phyloP scores from a whole-genome alignment of 2,113 vertebrate species.

The Gulo gulo region DNA sequence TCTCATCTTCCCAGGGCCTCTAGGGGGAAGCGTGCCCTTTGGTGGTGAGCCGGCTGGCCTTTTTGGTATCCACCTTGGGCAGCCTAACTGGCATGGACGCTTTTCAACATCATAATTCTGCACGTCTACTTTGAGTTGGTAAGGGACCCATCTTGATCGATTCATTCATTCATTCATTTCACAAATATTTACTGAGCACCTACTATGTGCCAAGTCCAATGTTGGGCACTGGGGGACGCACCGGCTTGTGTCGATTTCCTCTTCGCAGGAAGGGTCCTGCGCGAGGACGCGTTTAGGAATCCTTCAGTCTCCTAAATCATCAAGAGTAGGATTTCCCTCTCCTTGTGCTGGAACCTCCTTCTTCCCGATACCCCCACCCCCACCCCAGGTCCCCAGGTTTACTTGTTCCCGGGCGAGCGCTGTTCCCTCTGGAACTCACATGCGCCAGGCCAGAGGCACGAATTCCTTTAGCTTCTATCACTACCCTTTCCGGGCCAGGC shows the following conservation, averaged over 20 bases:
- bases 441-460: background rate
- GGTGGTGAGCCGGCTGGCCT: background rate
- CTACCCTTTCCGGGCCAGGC: background rate
- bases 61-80: rapidly evolving
- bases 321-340: background rate
- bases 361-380: too few relatives aligned
- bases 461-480: background rate
- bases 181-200: conserved; percentile 55
- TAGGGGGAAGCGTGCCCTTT: background rate
- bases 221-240: too few relatives aligned
- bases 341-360: background rate
- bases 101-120: background rate
- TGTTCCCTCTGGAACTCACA: background rate
- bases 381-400: rapidly evolving
- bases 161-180: conserved; percentile 40
- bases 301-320: background rate
- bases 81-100: background rate
- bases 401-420: background rate
- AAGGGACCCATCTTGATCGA: background rate
- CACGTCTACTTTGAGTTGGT: background rate
- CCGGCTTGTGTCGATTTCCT: too few relatives aligned
- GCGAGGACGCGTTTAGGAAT: background rate
- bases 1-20: rapidly evolving
- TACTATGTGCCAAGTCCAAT: background rate
- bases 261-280: background rate